Evolutionary conservation across 2,888 invertebrate genomes (phyloP), one percentile per base, ranked within the genome.

Genomic region (Heteromurus nitidus): DNA sequence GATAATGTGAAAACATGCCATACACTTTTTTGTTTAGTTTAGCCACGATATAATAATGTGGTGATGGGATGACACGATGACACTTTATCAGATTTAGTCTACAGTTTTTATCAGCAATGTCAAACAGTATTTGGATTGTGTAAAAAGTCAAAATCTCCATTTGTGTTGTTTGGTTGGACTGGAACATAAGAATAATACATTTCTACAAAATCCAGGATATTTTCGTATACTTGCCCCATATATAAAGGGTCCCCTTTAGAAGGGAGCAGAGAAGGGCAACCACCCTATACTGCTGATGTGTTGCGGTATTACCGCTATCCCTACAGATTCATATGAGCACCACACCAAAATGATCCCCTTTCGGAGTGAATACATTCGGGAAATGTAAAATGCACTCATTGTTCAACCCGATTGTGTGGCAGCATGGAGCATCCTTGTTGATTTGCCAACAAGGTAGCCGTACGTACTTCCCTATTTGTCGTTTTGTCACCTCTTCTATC

Each of bases 361-460:
- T 47, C 26, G 36, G 42, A 16, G 13, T 20, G 26, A 26, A 2
- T 30, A 31, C 26, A 9, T 42, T 28, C 26, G 3, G 58, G 24
- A 50, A 13, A 5, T 5, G n/a, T 5, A 11, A 20, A 65, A 65
- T 22, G 24, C 22, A 7, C n/a, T 65, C 42, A 18, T 65, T 65
- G 65, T 65, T 24, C 44, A 2, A 3, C 20, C 42, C n/a, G 67
- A 47, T 30, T 28, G 58, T 9, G 16, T n/a, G n/a, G n/a, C n/a
- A n/a, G n/a, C n/a, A n/a, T n/a, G 7, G 50, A 3, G 69, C 69
- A 77, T 36, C 69, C 68, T 50, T 77, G 77, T 62, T 77, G 69
- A 77, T 77, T 77, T 77, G 77, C 77, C 44, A 77, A 77, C 77
- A 77, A 50, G 58, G 20, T 53, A 50, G 26, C 26, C 26, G 28